A percentile compares a stretch with the other conserved stretches of the same genome.
Evolutionary conservation across 2,797 vertebrate species (phyloP).

Genomic region (Malurus splendens): DNA sequence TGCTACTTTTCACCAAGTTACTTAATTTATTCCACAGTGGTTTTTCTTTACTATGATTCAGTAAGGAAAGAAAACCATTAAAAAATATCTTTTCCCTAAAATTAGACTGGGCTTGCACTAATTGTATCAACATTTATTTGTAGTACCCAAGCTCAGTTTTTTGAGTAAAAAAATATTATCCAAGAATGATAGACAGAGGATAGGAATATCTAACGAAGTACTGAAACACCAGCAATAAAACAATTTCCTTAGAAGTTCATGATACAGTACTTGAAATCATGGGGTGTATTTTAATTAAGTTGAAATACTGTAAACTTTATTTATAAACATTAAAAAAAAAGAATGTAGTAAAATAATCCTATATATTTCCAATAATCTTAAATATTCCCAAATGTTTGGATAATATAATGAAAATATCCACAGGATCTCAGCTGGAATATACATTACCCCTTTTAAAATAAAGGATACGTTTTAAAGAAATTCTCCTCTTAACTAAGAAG

Average conservation of each 20-base stretch:
- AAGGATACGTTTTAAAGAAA: not conserved
- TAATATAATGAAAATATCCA: not conserved
- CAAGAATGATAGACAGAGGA: not conserved
- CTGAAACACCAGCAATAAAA: not conserved
- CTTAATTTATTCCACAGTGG: not conserved
- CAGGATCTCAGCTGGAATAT: not conserved
- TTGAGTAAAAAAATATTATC: not conserved
- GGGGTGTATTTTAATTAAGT: not conserved
- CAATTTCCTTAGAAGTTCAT: not conserved
- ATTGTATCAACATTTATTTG: not conserved
- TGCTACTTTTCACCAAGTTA: not conserved
- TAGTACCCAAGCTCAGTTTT: not conserved
- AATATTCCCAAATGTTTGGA: not conserved
- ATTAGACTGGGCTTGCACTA: not conserved
- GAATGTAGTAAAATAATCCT: not conserved
- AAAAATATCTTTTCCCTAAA: not conserved
- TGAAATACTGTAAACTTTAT: not conserved
- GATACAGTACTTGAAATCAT: not conserved
- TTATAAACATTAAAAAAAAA: not conserved
- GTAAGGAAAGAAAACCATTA: not conserved
- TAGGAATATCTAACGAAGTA: not conserved
- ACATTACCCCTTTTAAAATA: not conserved
- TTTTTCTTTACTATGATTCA: not conserved
- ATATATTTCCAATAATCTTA: not conserved
- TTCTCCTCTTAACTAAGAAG: not conserved